These are phyloP conservation scores for Campylomormyrus numenius DNA, from an alignment of 2,113 vertebrate species.

Conservation along the genomic window DNA sequence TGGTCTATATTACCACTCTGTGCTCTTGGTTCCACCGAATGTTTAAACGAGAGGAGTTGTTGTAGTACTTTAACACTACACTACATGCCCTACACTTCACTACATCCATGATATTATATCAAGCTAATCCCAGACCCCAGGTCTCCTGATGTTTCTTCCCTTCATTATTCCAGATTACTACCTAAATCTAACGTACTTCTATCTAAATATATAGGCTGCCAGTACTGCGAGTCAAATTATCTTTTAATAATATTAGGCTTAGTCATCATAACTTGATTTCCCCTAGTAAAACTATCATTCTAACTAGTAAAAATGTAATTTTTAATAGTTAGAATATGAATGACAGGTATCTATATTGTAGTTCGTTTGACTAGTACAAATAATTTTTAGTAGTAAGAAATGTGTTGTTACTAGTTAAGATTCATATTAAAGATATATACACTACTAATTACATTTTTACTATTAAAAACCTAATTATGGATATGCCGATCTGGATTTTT, in stretches of 20 bases:
- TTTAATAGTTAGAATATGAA: not conserved
- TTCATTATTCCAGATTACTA: not conserved
- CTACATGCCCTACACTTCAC: not conserved
- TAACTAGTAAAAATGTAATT: not conserved
- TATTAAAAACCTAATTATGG: too few species aligned
- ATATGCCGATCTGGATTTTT: too few species aligned
- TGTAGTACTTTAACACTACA: not conserved
- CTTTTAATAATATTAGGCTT: not conserved
- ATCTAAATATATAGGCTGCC: not conserved
- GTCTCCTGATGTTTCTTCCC: not conserved
- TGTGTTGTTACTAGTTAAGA: too few species aligned
- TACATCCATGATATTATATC: not conserved
- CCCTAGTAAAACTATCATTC: not conserved
- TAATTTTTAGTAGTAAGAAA: too few species aligned
- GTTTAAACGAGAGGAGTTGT: not conserved
- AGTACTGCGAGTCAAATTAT: not conserved
- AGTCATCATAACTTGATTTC: not conserved
- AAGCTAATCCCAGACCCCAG: not conserved
- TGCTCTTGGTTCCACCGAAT: not conserved
- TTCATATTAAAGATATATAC: too few species aligned
- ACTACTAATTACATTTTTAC: too few species aligned
- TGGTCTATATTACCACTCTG: not conserved
- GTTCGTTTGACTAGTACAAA: not conserved
- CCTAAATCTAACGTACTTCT: not conserved
- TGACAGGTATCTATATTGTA: not conserved